Conservation (phyloP, 2,113 vertebrate genomes). For the Pandion haliaetus region DNA sequence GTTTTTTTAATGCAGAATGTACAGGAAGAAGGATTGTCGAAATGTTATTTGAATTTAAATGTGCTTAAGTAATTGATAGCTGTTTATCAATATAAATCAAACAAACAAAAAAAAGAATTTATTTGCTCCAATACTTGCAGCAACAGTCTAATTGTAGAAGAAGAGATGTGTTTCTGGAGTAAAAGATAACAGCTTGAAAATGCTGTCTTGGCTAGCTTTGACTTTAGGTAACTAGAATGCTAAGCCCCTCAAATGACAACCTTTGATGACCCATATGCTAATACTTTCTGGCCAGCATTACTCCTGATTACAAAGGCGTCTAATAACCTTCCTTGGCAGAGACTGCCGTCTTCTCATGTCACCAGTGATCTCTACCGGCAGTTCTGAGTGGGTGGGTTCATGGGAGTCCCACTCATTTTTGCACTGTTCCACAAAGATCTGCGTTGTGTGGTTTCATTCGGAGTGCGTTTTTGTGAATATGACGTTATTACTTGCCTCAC, state of each 20-base stretch:
- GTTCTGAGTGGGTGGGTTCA: neutral
- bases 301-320: neutral
- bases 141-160: neutral
- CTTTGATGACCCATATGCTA: neutral
- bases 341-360: neutral
- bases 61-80: neutral
- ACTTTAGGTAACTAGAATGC: neutral
- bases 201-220: neutral
- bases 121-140: neutral
- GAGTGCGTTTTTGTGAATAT: neutral
- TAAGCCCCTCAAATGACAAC: neutral
- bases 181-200: neutral
- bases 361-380: neutral
- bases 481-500: neutral
- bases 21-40: neutral
- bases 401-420: neutral
- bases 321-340: neutral
- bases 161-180: neutral
- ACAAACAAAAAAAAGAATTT: neutral
- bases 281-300: neutral
- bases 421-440: neutral
- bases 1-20: neutral
- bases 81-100: neutral
- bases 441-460: neutral
- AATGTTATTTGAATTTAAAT: neutral